These are phyloP conservation scores for human DNA, from an alignment of 2,113 vertebrate genomes.

Conservation along the genomic window GRCh38 chr4:11216501-11217000, in stretches of 20 bases:
- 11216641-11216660: background rate
- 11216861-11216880: background rate
- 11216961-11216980: background rate
- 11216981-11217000: background rate
- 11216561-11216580: background rate
- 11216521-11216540: background rate
- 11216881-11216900: background rate
- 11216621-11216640: background rate
- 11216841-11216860: accelerated
- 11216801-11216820: background rate
- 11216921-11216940: background rate
- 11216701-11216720: background rate
- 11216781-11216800: accelerated
- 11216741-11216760: accelerated
- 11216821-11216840: accelerated
- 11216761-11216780: background rate
- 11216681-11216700: accelerated
- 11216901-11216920: background rate
- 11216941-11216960: background rate
- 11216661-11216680: background rate
- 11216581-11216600: background rate
- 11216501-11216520: background rate
- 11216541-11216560: background rate
- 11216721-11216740: background rate
- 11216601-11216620: background rate